phyloP scores from a whole-genome alignment of 2,888 invertebrate species.

The Sicus ferrugineus region DNA sequence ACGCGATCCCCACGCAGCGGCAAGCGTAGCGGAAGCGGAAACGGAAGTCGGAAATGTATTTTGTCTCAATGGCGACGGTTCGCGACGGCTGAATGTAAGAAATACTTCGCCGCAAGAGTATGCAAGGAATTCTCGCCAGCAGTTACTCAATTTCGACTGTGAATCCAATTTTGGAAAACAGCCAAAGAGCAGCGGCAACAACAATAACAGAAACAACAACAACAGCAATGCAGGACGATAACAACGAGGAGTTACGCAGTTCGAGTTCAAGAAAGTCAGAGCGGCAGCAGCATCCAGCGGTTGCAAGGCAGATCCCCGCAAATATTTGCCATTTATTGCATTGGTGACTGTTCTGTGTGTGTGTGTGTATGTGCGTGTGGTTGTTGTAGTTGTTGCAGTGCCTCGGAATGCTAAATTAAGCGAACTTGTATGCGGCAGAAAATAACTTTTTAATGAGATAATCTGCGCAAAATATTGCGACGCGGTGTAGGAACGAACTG shows the following conservation, averaged over 20 bases:
- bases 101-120: constrained; percentile 50
- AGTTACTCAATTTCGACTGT: constrained; percentile 27
- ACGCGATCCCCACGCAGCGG: constrained; percentile 27
- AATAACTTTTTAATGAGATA: constrained; percentile 63
- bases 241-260: not conserved
- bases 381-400: constrained; percentile 1
- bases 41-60: constrained; percentile 56
- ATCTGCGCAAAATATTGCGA: constrained; percentile 42
- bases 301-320: not conserved
- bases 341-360: constrained; percentile 8
- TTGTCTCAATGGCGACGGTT: constrained; percentile 54
- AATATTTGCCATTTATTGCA: constrained; percentile 15
- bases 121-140: constrained; percentile 45
- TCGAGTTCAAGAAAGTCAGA: not conserved
- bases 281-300: not conserved
- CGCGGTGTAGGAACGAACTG: not conserved
- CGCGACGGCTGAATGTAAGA: constrained; percentile 20
- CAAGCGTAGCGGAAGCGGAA: constrained; percentile 51
- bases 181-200: constrained; percentile 10
- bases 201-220: constrained; percentile 5
- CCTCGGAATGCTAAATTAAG: constrained; percentile 9
- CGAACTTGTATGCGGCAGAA: constrained; percentile 45
- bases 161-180: constrained; percentile 23
- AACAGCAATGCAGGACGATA: not conserved
- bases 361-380: constrained; percentile 1